Percentiles rank a stretch among this genome's conserved stretches.
Evolutionary conservation across 2,888 invertebrate genomes (phyloP).

Genomic region (Diachrysia chrysitis): DNA sequence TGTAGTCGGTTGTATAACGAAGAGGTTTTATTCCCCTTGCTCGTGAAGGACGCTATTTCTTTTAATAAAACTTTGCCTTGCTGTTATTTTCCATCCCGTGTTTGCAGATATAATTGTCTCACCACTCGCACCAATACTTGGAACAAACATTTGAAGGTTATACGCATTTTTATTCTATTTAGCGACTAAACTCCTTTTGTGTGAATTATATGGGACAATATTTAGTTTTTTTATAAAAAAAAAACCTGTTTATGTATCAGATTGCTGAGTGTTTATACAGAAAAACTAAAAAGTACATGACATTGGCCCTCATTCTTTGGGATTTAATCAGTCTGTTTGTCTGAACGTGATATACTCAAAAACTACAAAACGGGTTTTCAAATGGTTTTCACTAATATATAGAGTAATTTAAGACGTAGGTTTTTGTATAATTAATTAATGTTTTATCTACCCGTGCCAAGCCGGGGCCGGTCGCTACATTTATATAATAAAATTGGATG

Average conservation of each 20-base stretch:
- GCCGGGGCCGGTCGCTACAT: no score
- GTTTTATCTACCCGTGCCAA: no score
- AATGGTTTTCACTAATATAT: no score
- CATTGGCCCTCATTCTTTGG: no score
- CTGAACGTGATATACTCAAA: no score
- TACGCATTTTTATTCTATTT: not conserved
- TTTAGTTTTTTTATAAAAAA: not conserved
- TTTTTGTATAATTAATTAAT: no score
- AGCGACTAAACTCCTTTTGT: not conserved
- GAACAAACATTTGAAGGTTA: not conserved
- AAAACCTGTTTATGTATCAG: not conserved
- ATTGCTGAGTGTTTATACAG: no score
- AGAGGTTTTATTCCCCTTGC: not conserved
- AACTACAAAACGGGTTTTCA: no score
- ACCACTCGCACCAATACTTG: not conserved
- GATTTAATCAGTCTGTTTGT: no score
- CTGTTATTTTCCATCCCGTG: not conserved
- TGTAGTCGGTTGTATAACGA: constrained; percentile 1
- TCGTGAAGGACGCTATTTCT: constrained; percentile 1
- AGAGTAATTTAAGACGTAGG: no score
- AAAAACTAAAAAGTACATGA: no score
- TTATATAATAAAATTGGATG: no score
- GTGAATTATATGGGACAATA: not conserved
- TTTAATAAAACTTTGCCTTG: not conserved
- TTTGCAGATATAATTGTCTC: not conserved